Conservation (phyloP, 2,113 vertebrate genomes). For the Mormyrus lacerda region DNA sequence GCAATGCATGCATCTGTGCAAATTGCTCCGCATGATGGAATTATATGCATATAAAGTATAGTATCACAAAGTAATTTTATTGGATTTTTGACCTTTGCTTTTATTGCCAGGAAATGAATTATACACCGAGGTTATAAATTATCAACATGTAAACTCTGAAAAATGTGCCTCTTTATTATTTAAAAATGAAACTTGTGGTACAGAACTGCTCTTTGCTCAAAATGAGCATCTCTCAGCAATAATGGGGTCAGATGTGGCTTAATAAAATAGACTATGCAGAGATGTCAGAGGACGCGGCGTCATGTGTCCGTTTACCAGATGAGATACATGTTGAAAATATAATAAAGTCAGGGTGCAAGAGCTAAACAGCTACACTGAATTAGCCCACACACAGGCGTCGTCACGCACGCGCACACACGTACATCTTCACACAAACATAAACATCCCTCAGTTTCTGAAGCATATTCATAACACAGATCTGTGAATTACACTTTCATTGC, state of each 20-base stretch:
- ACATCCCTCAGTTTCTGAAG: background rate
- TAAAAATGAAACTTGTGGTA: background rate
- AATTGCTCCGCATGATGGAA: background rate
- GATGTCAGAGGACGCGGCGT: background rate
- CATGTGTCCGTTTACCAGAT: background rate
- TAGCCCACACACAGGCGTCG: background rate
- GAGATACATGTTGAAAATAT: background rate
- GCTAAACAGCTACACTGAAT: background rate
- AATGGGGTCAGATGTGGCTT: background rate
- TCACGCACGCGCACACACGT: too few species aligned
- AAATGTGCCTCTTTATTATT: background rate
- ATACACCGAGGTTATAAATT: background rate
- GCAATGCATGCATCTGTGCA: background rate
- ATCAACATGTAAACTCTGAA: background rate
- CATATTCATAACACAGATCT: background rate
- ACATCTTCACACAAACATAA: background rate
- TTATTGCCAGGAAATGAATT: slow-evolving; percentile 40
- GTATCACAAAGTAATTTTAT: slow-evolving; percentile 9
- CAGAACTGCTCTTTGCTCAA: background rate
- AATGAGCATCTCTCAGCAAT: background rate
- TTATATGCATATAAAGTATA: background rate
- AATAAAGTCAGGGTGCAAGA: background rate
- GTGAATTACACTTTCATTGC: background rate
- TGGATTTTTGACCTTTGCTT: slow-evolving; percentile 37
- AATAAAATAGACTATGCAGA: background rate